Evolutionary conservation across 1,140 invertebrate genomes (phyloP).

Genomic region (Dendroctonus valens): DNA sequence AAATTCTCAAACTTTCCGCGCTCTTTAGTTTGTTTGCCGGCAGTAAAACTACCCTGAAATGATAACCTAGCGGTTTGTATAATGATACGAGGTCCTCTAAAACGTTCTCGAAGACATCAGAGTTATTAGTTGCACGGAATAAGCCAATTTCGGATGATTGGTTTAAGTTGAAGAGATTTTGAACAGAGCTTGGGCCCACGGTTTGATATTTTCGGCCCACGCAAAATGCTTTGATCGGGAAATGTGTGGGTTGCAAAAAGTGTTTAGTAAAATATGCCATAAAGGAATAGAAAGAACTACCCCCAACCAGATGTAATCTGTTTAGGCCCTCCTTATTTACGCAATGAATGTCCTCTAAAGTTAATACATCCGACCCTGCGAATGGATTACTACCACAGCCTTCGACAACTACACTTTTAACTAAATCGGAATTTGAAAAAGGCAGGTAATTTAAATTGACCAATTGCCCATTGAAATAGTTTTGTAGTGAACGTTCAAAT

Average conservation of each 20-base stretch:
- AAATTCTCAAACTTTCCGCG: slow-evolving; percentile 61
- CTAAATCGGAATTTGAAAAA: slow-evolving; percentile 67
- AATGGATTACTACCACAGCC: slow-evolving; percentile 62
- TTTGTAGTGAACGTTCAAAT: slow-evolving; percentile 62
- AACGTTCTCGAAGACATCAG: slow-evolving; percentile 51
- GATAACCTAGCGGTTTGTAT: slow-evolving; percentile 60
- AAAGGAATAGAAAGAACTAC: slow-evolving; percentile 61
- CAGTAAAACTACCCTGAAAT: slow-evolving; percentile 60
- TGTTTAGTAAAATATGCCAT: slow-evolving; percentile 65
- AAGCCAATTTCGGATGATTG: slow-evolving; percentile 62
- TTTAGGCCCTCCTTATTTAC: slow-evolving; percentile 52
- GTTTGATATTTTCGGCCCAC: slow-evolving; percentile 64
- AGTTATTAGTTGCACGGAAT: slow-evolving; percentile 54
- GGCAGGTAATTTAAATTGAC: slow-evolving; percentile 53
- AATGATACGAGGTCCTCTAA: slow-evolving; percentile 52
- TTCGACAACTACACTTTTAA: slow-evolving; percentile 65
- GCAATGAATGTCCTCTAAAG: slow-evolving; percentile 54
- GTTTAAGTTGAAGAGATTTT: slow-evolving; percentile 59
- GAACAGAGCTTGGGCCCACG: slow-evolving; percentile 38
- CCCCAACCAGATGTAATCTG: slow-evolving; percentile 64
- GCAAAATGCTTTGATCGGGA: slow-evolving; percentile 63
- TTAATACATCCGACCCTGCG: slow-evolving; percentile 56
- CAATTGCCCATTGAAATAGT: slow-evolving; percentile 55
- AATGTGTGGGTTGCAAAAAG: slow-evolving; percentile 52
- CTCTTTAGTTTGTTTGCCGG: slow-evolving; percentile 56